Conservation (phyloP, 2,113 vertebrate species). For the Leucosticte australis region DNA sequence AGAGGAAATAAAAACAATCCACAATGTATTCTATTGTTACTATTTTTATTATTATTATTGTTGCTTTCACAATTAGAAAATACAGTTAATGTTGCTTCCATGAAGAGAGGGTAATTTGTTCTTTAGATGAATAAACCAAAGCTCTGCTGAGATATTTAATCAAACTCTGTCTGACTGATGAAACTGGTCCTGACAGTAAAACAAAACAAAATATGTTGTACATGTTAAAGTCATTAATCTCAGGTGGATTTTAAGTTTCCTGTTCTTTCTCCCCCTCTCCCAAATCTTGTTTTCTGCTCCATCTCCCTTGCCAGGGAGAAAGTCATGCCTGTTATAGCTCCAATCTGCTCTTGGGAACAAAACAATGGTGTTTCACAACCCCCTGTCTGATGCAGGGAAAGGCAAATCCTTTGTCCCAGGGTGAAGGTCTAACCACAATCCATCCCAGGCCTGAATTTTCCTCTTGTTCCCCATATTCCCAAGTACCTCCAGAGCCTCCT, state of each 20-base stretch:
- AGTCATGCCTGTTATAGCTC: not conserved
- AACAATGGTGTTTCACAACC: not conserved
- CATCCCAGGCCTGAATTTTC: not conserved
- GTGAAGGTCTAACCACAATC: fast-evolving
- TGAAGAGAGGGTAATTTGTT: not conserved
- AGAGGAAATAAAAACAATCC: not conserved
- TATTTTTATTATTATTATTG: slow-evolving; percentile 28
- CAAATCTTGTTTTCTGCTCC: not conserved
- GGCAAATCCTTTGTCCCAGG: not conserved
- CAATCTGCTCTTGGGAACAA: not conserved
- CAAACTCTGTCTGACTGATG: slow-evolving; percentile 25
- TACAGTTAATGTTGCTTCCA: slow-evolving; percentile 1
- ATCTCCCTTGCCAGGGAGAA: not conserved
- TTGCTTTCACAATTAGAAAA: slow-evolving; percentile 7
- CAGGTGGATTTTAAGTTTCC: slow-evolving; percentile 52
- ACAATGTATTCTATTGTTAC: not conserved
- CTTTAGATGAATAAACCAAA: slow-evolving; percentile 22
- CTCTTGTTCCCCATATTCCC: not conserved
- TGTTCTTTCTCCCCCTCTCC: not conserved
- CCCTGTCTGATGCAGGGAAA: not conserved
- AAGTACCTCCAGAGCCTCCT: not conserved
- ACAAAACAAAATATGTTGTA: slow-evolving; percentile 25
- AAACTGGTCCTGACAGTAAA: slow-evolving; percentile 37
- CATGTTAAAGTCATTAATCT: slow-evolving; percentile 54
- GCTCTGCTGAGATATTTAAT: slow-evolving; percentile 49